Evolutionary conservation across 1,140 invertebrate species (phyloP), one percentile per base, ranked within the genome.

Genomic region (Apis dorsata): DNA sequence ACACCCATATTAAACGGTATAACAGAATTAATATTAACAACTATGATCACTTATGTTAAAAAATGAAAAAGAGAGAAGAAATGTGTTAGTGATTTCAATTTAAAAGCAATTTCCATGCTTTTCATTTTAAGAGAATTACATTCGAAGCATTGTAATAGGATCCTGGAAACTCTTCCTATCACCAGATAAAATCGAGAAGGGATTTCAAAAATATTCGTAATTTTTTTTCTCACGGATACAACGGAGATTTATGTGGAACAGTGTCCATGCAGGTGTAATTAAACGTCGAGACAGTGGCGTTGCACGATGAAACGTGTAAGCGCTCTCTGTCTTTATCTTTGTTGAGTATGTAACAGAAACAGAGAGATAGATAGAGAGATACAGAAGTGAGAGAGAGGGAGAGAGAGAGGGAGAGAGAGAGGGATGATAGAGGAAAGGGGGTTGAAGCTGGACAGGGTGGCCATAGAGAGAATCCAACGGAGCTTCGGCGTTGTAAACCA

Each of bases 401-500:
- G 70, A 59, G 55, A 11, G 51, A 53, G 51, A 53, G 51, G 10
- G 51, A 53, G 51, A 53, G 59, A 11, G 57, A 0, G 19, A 11
- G 19, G n/a, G 68, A 69, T 44, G 34, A 51, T 51, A 28, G 49
- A 59, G 53, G 70, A 53, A 55, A 59, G 73, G 75, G 34, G 5
- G 81, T 76, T 72, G 59, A 65, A 69, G 60, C 62, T 60, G 72
- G 81, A 68, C 72, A 70, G 75, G 83, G 85, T 60, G 66, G 49
- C 70, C 72, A 65, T 73, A 76, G 85, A 78, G 88, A 83, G 89
- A 88, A 90, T 88, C 77, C 84, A 80, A 85, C 83, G 79, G 70
- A 89, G 80, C 85, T 88, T 86, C 72, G 80, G 68, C 81, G 62
- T 86, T 89, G 90, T 90, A 88, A 90, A 90, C 86, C 90, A 91